Base-by-base conservation (phyloP, 1,140 invertebrate species). In the Trachymyrmex cornetzi region DNA sequence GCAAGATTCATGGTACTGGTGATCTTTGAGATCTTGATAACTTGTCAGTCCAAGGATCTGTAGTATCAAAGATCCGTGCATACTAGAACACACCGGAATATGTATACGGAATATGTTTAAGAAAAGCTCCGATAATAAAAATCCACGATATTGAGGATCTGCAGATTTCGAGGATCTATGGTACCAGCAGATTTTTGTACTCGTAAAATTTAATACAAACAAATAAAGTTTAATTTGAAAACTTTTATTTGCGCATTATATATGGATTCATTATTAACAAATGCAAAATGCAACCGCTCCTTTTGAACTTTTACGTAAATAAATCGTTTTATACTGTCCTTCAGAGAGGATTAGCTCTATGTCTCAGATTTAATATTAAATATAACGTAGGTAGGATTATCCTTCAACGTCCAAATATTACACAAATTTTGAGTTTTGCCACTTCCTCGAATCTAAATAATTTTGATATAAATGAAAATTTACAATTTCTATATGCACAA, bases 181-280 rank as follows among this genome's bases (percentile, higher is more conserved):
- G 55, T 84, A 74, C 80, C 19, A 48, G 71, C 80, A 74, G 80
- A 84, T 84, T 84, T 84, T 84, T 84, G 69, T 84, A 84, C 69
- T 74, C 27, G 11, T 74, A 57, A 84, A 61, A 74, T 84, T 84
- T 84, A 61, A 84, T 84, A 84, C 34, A 74, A 84, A 82, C 24
- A 19, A 82, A 84, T 84, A 84, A 84, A 84, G 44, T 84, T 84
- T 84, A 84, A 84, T 84, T 74, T 84, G 55, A 84, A 84, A 84
- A 84, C 69, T 84, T 84, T 84, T 84, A 84, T 84, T 84, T 84
- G 55, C 80, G 80, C 19, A 74, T 55, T 82, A 82, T 74, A 84
- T 84, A 74, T 84, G 67, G 38, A 84, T 84, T 84, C 55, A 84
- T 84, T 63, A 74, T 84, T 50, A 84, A 84, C 80, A 84, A 84